phyloP scores from a whole-genome alignment of 1,140 invertebrate genomes.

The Drosophila novamexicana region DNA sequence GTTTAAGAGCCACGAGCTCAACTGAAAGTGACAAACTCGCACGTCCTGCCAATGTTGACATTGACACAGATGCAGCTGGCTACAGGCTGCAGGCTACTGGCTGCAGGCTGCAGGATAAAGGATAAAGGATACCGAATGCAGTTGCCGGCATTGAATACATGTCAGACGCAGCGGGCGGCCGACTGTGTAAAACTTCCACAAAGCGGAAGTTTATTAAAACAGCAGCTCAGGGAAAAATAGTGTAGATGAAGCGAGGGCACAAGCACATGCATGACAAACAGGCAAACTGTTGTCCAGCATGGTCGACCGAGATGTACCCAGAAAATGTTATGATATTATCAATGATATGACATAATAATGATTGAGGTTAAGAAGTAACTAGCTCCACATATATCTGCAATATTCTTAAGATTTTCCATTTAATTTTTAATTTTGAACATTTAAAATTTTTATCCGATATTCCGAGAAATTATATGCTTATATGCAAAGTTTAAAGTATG shows the following conservation, averaged over 20 bases:
- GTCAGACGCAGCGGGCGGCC: slow-evolving; percentile 43
- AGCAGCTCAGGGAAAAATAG: slow-evolving; percentile 37
- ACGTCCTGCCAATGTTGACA: slow-evolving; percentile 68
- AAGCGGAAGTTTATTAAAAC: slow-evolving; percentile 81
- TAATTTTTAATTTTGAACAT: no score
- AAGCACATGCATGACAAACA: slow-evolving; percentile 48
- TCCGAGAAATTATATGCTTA: no score
- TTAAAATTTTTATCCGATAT: no score
- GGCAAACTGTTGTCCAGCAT: not conserved
- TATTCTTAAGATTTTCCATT: no score
- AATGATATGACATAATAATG: no score
- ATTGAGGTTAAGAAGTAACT: no score
- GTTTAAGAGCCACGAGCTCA: slow-evolving; percentile 47
- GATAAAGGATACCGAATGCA: slow-evolving; percentile 18
- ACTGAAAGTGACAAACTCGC: slow-evolving; percentile 57
- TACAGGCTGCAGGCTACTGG: not conserved
- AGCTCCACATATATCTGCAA: no score
- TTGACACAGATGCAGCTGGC: slow-evolving; percentile 73
- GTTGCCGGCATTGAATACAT: slow-evolving; percentile 54
- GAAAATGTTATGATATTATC: not conserved
- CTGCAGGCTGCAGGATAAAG: slow-evolving; percentile 22
- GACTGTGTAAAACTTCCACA: slow-evolving; percentile 68
- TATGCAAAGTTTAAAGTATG: not conserved
- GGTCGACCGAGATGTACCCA: slow-evolving; percentile 1
- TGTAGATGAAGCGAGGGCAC: slow-evolving; percentile 22